These are phyloP conservation scores for Natator depressus DNA, from an alignment of 2,113 vertebrate genomes.

Conservation along the genomic window DNA sequence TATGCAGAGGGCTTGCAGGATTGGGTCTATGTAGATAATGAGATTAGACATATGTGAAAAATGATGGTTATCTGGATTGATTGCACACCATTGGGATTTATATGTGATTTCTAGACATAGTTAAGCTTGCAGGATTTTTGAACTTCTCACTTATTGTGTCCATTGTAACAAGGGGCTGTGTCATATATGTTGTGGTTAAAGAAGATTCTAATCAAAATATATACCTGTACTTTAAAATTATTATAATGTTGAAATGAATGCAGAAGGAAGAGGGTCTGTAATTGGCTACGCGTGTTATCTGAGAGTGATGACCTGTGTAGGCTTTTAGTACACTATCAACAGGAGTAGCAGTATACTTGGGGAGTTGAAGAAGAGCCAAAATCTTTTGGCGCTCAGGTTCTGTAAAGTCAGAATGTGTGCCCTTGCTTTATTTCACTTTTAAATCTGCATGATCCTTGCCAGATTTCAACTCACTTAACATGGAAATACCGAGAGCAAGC, in stretches of 20 bases:
- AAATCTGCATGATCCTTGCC: not conserved
- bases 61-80: not conserved
- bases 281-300: accelerated
- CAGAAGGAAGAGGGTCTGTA: not conserved
- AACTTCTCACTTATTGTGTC: not conserved
- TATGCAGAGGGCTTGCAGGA: not conserved
- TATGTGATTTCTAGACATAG: not conserved
- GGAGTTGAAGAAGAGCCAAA: not conserved
- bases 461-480: not conserved
- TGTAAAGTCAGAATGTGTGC: not conserved
- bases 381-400: accelerated
- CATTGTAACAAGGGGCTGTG: not conserved
- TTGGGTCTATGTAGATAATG: not conserved
- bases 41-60: not conserved
- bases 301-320: not conserved
- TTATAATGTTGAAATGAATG: not conserved
- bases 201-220: not conserved
- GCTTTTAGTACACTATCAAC: not conserved
- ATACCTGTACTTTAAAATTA: accelerated
- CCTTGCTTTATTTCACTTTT: not conserved
- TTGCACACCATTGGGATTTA: accelerated
- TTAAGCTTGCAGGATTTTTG: not conserved
- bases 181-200: not conserved
- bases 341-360: accelerated
- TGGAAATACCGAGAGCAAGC: not conserved